These are phyloP conservation scores for Stomatorhinus ivindoensis DNA, from an alignment of 2,113 vertebrate species.

Conservation along the genomic window DNA sequence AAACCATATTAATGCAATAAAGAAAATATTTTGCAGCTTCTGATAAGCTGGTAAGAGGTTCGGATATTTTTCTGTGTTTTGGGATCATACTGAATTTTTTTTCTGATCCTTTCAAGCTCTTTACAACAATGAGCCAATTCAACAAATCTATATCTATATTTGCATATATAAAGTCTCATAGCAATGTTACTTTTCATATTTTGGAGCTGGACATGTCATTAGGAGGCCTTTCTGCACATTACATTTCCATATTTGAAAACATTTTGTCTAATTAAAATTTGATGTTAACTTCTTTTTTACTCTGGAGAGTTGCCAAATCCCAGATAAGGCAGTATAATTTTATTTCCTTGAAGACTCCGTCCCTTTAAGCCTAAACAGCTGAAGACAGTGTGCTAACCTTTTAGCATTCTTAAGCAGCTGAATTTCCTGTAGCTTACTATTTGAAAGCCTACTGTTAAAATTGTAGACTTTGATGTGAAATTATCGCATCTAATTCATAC, in stretches of 20 bases:
- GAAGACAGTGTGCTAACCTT: not conserved
- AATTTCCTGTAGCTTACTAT: not conserved
- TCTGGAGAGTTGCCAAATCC: not conserved
- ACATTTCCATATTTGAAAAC: not conserved
- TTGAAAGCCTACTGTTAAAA: not conserved
- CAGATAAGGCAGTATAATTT: not conserved
- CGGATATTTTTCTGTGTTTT: constrained; percentile 3
- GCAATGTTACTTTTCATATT: not conserved
- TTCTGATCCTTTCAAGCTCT: not conserved
- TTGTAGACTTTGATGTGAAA: not conserved
- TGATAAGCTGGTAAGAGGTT: not conserved
- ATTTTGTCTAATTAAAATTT: not conserved
- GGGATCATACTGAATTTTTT: not conserved
- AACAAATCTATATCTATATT: not conserved
- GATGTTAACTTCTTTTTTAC: constrained; percentile 3
- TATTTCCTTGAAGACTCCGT: not conserved
- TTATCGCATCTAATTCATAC: not conserved
- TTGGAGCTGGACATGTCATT: not conserved
- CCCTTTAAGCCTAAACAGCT: not conserved
- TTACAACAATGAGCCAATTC: not conserved
- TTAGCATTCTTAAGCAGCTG: not conserved
- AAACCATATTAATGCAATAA: constrained; percentile 14
- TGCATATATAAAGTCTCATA: not conserved
- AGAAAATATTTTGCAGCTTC: not conserved
- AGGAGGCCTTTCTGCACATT: not conserved